phyloP scores from a whole-genome alignment of 2,113 vertebrate species.

The Aspidoscelis tigris region DNA sequence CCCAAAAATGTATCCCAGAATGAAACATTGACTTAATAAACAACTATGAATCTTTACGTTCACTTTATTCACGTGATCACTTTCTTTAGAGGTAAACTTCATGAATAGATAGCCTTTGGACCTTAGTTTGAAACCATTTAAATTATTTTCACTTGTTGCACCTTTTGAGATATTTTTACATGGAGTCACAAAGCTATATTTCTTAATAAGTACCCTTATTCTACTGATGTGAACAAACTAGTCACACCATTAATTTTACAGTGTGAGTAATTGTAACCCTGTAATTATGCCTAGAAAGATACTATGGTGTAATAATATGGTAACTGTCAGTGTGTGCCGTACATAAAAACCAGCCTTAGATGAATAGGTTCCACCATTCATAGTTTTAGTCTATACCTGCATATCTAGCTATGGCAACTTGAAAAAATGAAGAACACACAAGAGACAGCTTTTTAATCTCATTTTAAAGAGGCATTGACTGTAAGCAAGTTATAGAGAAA shows the following conservation, averaged over 20 bases:
- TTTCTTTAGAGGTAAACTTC: background rate
- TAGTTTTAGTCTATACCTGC: slow-evolving; percentile 5
- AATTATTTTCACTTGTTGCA: background rate
- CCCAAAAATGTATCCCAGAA: no score
- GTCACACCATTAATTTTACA: slow-evolving; percentile 26
- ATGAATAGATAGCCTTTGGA: background rate
- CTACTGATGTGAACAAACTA: background rate
- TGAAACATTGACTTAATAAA: no score
- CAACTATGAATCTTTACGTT: background rate
- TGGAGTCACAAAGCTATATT: slow-evolving; percentile 9
- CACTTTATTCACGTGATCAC: background rate
- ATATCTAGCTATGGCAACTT: background rate
- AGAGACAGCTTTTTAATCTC: background rate
- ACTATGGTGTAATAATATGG: background rate
- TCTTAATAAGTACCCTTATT: slow-evolving; percentile 24
- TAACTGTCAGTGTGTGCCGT: slow-evolving; percentile 10
- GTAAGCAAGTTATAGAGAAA: background rate
- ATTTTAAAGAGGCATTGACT: fast-evolving
- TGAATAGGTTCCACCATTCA: slow-evolving; percentile 3
- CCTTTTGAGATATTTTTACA: background rate
- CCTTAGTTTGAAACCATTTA: background rate
- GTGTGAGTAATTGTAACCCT: background rate
- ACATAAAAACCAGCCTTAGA: slow-evolving; percentile 17
- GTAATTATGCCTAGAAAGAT: slow-evolving; percentile 7
- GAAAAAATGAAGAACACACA: background rate